Percentiles rank a stretch among this genome's conserved stretches.
Conservation (phyloP, 2,888 invertebrate species). For the Acrobasis repandana region DNA sequence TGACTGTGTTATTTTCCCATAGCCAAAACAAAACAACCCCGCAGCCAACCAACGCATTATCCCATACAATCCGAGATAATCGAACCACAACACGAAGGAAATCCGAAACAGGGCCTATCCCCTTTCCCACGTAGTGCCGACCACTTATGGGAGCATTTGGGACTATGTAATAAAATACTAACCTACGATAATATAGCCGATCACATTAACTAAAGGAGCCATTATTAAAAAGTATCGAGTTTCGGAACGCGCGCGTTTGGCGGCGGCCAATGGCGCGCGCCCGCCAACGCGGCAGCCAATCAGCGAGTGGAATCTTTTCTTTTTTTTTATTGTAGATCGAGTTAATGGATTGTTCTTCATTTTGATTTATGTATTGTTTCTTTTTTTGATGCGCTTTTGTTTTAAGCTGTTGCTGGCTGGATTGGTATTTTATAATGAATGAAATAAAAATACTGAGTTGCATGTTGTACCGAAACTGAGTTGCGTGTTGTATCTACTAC, state of each 20-base stretch:
- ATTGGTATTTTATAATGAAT: conserved; percentile 33
- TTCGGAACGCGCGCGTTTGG: conserved; percentile 67
- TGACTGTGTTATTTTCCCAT: conserved; percentile 24
- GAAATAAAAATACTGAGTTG: conserved; percentile 5
- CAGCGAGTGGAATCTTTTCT: conserved; percentile 51
- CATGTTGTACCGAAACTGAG: not conserved
- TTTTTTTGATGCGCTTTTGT: conserved; percentile 40
- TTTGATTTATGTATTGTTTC: conserved; percentile 74
- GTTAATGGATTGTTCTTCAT: conserved; percentile 81
- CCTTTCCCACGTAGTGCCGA: conserved; percentile 51
- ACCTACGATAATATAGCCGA: conserved; percentile 69
- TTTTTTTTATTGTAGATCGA: conserved; percentile 73
- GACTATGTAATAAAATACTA: conserved; percentile 77
- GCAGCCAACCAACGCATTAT: conserved; percentile 23
- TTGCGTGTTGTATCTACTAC: too few species aligned
- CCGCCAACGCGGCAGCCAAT: conserved; percentile 68
- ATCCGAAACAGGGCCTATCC: conserved; percentile 55
- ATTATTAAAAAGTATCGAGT: conserved; percentile 83
- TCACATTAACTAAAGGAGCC: conserved; percentile 81
- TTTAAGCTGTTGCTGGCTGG: conserved; percentile 33
- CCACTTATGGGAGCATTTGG: conserved; percentile 67
- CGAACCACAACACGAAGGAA: conserved; percentile 53
- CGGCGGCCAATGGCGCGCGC: conserved; percentile 62
- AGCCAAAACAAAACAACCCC: conserved; percentile 36
- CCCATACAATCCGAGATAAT: conserved; percentile 55